A percentile compares a stretch with the other conserved stretches of the same genome.
Evolutionary conservation across 2,888 invertebrate genomes (phyloP).

Genomic region (Limnephilus lunatus): DNA sequence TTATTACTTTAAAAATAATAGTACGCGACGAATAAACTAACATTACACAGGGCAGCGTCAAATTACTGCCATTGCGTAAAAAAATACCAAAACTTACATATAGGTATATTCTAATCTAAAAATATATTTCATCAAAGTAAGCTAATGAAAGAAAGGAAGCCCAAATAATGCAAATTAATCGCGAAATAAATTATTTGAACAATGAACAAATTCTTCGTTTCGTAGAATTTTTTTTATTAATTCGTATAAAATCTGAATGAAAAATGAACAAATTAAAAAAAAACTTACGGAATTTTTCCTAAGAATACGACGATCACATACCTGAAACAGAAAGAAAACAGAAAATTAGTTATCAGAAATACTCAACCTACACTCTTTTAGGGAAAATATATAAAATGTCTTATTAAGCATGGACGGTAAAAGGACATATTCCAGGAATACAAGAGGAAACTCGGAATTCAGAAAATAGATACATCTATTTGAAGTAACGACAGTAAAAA

Average conservation of each 20-base stretch:
- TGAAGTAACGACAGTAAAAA: too few species aligned
- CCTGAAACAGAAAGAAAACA: slow-evolving; percentile 7
- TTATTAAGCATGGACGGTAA: too few species aligned
- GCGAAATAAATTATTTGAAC: neutral
- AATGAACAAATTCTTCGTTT: neutral
- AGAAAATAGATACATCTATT: too few species aligned
- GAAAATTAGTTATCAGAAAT: neutral
- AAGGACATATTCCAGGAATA: too few species aligned
- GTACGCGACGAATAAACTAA: neutral
- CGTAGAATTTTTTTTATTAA: neutral
- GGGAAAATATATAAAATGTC: too few species aligned
- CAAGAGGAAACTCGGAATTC: too few species aligned
- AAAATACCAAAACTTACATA: neutral
- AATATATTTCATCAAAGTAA: neutral
- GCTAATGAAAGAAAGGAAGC: neutral
- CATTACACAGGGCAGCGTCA: neutral
- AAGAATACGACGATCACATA: slow-evolving; percentile 7
- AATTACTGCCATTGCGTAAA: neutral
- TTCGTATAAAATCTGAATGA: neutral
- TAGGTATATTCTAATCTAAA: neutral
- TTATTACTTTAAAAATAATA: neutral
- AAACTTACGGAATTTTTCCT: slow-evolving; percentile 11
- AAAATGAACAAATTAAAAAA: neutral
- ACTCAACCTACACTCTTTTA: neutral
- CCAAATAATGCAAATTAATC: neutral